Conservation (phyloP, 2,888 invertebrate genomes). For the Gibbula magus region DNA sequence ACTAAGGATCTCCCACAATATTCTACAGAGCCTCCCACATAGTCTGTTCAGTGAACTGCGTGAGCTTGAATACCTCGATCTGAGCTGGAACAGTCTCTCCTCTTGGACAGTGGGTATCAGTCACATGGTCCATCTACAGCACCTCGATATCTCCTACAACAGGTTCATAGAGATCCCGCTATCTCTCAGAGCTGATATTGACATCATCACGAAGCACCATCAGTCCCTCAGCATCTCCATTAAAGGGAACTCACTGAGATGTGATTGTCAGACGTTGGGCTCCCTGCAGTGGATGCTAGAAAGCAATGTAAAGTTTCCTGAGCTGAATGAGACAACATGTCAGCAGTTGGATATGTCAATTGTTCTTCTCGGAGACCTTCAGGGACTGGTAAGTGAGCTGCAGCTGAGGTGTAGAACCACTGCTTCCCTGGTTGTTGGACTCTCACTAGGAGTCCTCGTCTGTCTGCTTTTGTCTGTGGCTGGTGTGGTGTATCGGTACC, state of each 20-base stretch:
- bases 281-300: background rate
- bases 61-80: slow-evolving; percentile 23
- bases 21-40: slow-evolving; percentile 25
- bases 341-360: too few species aligned
- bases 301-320: background rate
- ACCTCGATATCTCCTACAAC: slow-evolving; percentile 32
- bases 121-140: slow-evolving; percentile 12
- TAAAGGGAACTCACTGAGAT: background rate
- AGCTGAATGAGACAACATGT: background rate
- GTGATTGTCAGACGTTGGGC: background rate
- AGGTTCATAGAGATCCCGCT: background rate
- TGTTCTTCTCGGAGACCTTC: background rate
- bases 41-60: slow-evolving; percentile 26
- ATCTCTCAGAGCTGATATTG: background rate
- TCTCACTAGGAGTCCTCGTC: background rate
- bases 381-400: background rate
- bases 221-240: background rate
- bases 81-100: slow-evolving; percentile 32
- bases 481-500: slow-evolving; percentile 3
- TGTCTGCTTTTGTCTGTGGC: background rate
- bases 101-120: slow-evolving; percentile 25
- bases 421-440: slow-evolving; percentile 16
- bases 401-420: slow-evolving; percentile 30
- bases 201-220: background rate
- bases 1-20: slow-evolving; percentile 29